phyloP scores from a whole-genome alignment of 2,888 invertebrate genomes.

The Microctonus brassicae region DNA sequence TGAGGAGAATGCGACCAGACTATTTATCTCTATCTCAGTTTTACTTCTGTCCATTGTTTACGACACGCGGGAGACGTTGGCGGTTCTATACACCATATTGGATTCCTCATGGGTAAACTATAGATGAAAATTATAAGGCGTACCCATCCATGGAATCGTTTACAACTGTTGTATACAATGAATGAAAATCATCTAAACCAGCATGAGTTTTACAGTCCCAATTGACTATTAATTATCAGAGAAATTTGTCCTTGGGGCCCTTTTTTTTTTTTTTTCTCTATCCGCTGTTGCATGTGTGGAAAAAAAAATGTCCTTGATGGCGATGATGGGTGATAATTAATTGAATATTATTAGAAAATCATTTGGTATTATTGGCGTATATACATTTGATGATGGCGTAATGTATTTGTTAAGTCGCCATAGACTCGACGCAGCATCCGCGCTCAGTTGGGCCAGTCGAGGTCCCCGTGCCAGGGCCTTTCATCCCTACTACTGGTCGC shows the following conservation, averaged over 20 bases:
- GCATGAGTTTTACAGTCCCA: background rate
- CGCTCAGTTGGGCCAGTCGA: slow-evolving; percentile 15
- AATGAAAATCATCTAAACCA: background rate
- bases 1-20: slow-evolving; percentile 5
- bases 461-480: slow-evolving; percentile 32
- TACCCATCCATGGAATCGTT: slow-evolving; percentile 36
- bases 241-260: background rate
- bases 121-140: slow-evolving; percentile 64
- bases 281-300: no score
- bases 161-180: background rate
- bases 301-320: no score
- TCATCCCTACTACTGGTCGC: slow-evolving; percentile 24
- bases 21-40: slow-evolving; percentile 1
- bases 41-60: slow-evolving; percentile 56
- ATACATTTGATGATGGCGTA: slow-evolving; percentile 8
- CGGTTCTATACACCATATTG: slow-evolving; percentile 56
- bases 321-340: no score
- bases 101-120: slow-evolving; percentile 56
- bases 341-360: background rate
- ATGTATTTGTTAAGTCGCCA: slow-evolving; percentile 23
- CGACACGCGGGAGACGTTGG: slow-evolving; percentile 49
- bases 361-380: no score
- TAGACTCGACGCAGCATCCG: slow-evolving; percentile 27
- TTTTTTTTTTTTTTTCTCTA: no score
- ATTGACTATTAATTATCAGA: background rate